A percentile compares a stretch with the other conserved stretches of the same genome.
phyloP scores from a whole-genome alignment of 2,888 invertebrate genomes.

The Sepiola atlantica region DNA sequence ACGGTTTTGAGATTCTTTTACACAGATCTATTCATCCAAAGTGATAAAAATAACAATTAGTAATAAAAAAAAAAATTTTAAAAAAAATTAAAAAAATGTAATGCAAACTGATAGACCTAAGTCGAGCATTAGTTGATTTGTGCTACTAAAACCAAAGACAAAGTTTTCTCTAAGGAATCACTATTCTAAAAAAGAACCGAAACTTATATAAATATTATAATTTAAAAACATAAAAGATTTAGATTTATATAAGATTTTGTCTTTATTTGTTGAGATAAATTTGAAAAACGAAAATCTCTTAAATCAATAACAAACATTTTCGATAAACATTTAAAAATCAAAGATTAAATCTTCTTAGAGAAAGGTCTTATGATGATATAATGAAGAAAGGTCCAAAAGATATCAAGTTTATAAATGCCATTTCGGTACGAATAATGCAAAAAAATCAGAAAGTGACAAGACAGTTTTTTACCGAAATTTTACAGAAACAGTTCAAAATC shows the following conservation, averaged over 20 bases:
- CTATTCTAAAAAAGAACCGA: no score
- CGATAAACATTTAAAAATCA: neutral
- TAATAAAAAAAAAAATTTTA: no score
- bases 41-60: no score
- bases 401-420: neutral
- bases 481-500: neutral
- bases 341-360: neutral
- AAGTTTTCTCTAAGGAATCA: no score
- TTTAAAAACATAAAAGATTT: neutral
- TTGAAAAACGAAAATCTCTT: neutral
- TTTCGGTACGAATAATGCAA: neutral
- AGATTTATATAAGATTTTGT: neutral
- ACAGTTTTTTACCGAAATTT: neutral
- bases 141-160: no score
- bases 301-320: neutral
- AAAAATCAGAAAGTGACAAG: neutral
- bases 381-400: neutral
- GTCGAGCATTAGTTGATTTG: no score
- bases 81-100: no score
- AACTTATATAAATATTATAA: no score
- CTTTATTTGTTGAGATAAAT: neutral
- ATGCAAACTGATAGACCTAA: no score
- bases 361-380: neutral
- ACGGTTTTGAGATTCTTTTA: no score
- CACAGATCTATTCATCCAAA: no score